Conservation (phyloP, 2,113 vertebrate species). For the Etheostoma spectabile region DNA sequence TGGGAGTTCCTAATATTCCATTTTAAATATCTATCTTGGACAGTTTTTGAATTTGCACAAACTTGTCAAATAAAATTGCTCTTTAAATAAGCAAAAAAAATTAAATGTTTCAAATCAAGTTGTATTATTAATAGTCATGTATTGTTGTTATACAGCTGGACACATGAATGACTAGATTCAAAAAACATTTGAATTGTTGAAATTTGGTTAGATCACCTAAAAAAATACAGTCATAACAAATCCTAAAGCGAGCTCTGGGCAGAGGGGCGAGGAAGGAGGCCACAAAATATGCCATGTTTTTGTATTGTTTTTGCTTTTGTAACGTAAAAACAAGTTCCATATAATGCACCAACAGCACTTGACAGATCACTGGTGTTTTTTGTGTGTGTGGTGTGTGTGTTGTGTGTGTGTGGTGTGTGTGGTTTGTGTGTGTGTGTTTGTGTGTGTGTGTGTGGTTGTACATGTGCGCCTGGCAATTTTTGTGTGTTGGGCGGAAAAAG, state of each 20-base stretch:
- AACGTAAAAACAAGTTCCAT: conserved; percentile 18
- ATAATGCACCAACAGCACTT: not conserved
- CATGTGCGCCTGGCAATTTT: too few relatives aligned
- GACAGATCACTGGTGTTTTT: conserved; percentile 4
- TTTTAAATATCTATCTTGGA: not conserved
- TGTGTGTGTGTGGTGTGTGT: too few relatives aligned
- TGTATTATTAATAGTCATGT: not conserved
- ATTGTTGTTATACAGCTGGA: not conserved
- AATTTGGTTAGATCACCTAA: not conserved
- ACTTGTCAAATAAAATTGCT: not conserved
- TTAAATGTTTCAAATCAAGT: not conserved
- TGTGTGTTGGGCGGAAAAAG: not conserved
- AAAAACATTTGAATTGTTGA: not conserved
- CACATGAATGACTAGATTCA: not conserved
- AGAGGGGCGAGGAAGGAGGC: not conserved
- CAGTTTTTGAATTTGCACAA: not conserved
- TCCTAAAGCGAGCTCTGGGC: not conserved
- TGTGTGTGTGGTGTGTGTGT: not conserved
- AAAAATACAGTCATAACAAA: not conserved
- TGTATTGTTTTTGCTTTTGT: not conserved
- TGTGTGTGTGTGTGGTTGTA: conserved; percentile 8
- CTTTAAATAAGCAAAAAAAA: not conserved
- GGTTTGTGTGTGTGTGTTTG: conserved; percentile 3
- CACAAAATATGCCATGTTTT: conserved; percentile 4
- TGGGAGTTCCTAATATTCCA: not conserved